Evolutionary conservation across 2,888 invertebrate species (phyloP).

Genomic region (Tinea semifulvella): DNA sequence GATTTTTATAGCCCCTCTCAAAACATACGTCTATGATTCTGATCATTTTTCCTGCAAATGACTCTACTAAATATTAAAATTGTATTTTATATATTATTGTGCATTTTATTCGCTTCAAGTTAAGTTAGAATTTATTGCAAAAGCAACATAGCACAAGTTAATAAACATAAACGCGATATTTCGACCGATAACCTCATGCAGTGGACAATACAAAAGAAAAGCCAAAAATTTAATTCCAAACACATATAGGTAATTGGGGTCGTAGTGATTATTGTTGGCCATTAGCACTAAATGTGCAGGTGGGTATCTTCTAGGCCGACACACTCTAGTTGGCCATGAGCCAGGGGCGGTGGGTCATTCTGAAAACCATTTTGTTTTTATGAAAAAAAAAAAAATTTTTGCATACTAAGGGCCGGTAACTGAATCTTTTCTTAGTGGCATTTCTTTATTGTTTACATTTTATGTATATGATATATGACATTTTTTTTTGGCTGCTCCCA

Average conservation of each 20-base stretch:
- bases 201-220: not conserved
- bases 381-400: not conserved
- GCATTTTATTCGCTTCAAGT: no score
- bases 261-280: constrained; percentile 4
- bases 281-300: constrained; percentile 7
- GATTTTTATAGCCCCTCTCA: no score
- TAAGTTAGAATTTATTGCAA: no score
- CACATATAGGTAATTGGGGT: not conserved
- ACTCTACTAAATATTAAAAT: not conserved
- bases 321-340: constrained; percentile 1
- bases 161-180: not conserved
- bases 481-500: no score
- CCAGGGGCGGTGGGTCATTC: constrained; percentile 1
- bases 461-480: no score
- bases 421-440: not conserved
- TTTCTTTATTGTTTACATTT: no score
- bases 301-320: constrained; percentile 1
- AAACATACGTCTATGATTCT: no score
- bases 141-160: no score
- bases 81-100: not conserved
- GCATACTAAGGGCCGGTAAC: not conserved
- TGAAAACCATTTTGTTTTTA: no score
- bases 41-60: constrained; percentile 6
- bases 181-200: not conserved
- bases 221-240: not conserved